These are phyloP conservation scores for Charaxes varanes DNA, from an alignment of 1,140 invertebrate species.

Conservation along the genomic window DNA sequence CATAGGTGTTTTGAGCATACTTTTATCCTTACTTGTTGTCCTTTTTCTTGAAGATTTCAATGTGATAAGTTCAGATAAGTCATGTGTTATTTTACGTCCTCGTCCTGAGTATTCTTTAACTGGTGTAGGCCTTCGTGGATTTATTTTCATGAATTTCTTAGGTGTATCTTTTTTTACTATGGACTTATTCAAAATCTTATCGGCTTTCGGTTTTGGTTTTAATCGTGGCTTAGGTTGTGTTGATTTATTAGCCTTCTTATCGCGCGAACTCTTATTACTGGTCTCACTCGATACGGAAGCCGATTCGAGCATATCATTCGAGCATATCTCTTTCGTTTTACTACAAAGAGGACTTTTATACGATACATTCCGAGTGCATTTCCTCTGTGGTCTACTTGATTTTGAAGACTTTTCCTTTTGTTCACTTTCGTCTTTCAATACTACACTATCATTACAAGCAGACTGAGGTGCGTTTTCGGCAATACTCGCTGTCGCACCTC, in stretches of 20 bases:
- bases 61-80: conserved; percentile 3
- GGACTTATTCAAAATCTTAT: conserved; percentile 30
- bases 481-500: too few relatives aligned
- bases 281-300: conserved; percentile 25
- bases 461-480: conserved; percentile 6
- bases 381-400: conserved; percentile 37
- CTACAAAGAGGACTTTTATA: conserved; percentile 27
- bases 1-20: conserved; percentile 17
- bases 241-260: conserved; percentile 23
- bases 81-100: conserved; percentile 26
- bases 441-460: conserved; percentile 20
- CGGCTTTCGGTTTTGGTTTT: conserved; percentile 24
- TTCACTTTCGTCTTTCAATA: conserved; percentile 1
- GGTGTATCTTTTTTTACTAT: conserved; percentile 41
- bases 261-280: conserved; percentile 20
- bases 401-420: conserved; percentile 20
- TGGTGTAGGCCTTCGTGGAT: conserved; percentile 42
- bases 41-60: conserved; percentile 26
- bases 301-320: conserved; percentile 23
- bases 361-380: conserved; percentile 62
- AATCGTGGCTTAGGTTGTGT: conserved; percentile 17
- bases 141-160: conserved; percentile 59
- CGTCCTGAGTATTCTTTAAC: conserved; percentile 33
- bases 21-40: conserved; percentile 34
- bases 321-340: conserved; percentile 26